Base-by-base conservation (phyloP, 2,113 vertebrate genomes). In the Aviceda subcristata region DNA sequence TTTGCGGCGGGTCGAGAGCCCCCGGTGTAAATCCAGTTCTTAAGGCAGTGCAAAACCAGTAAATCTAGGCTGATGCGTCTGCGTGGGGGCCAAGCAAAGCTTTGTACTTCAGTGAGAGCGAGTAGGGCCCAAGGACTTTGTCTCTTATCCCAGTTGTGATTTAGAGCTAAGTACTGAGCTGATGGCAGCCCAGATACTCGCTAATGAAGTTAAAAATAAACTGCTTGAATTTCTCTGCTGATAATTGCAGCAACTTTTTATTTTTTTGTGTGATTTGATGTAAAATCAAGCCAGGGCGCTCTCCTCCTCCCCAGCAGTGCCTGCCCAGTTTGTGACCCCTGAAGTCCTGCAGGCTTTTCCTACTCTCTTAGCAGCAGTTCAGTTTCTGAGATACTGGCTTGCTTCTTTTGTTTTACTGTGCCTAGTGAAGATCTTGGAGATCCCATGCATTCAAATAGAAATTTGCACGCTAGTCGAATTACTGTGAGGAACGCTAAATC, bases 101-200 rank as follows among this genome's bases (percentile, higher is more conserved):
- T 90, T 88, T 67, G 69, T 60, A 34, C 62, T 92, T 29, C 55
- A 3, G 39, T 4, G 24, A 43, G 57, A 62, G 60, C 3, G 7
- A 53, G 53, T 2, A 9, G 72, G n/a, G 30, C 50, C 72, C 53
- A 22, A 8, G 27, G 36, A 39, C 43, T 76, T 36, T 18, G 59
- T 89, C 23, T 78, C 51, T 86, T 41, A 36, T 36, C 69, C 64
- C 60, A n/a, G 56, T 7, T 41, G 77, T 50, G 81, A 72, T 80
- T 81, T 55, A 38, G n/a, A 87, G 86, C 93, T 43, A 24, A 45
- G 51, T 50, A 53, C 60, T 34, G 66, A 48, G 67, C 88, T 46
- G 84, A 38, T 73, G 69, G 92, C 75, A 95, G 64, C 50, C 80
- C 80, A 48, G 80, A 77, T 89, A 55, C 13, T 83, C 29, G 26